Evolutionary conservation across 2,888 invertebrate genomes (phyloP).

Genomic region (Emmelina monodactyla): DNA sequence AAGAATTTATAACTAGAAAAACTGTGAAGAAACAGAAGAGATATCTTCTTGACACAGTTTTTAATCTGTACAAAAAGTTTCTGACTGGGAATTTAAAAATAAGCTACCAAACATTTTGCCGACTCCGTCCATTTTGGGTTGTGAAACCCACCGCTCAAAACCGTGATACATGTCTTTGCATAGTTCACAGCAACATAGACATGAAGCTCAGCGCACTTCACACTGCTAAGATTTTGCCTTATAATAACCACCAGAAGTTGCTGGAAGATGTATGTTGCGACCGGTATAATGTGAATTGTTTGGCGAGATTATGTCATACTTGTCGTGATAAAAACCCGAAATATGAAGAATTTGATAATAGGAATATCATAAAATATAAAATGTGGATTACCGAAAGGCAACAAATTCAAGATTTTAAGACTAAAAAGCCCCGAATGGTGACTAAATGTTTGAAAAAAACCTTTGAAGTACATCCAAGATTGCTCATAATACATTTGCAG

Average conservation of each 20-base stretch:
- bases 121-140: slow-evolving; percentile 10
- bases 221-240: slow-evolving; percentile 14
- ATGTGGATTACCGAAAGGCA: slow-evolving; percentile 15
- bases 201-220: slow-evolving; percentile 15
- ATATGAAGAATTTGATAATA: slow-evolving; percentile 17
- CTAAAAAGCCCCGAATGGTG: slow-evolving; percentile 14
- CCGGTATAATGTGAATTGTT: slow-evolving; percentile 16
- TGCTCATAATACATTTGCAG: slow-evolving; percentile 18
- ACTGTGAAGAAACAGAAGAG: slow-evolving; percentile 5
- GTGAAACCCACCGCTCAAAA: slow-evolving; percentile 14
- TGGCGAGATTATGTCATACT: slow-evolving; percentile 15
- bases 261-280: slow-evolving; percentile 16
- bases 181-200: slow-evolving; percentile 17
- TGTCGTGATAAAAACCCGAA: slow-evolving; percentile 16
- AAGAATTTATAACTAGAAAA: slow-evolving; percentile 6
- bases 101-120: slow-evolving; percentile 7
- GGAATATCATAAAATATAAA: slow-evolving; percentile 14
- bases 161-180: slow-evolving; percentile 10
- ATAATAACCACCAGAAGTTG: slow-evolving; percentile 14
- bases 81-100: slow-evolving; percentile 1
- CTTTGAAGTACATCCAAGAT: slow-evolving; percentile 15
- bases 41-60: slow-evolving; percentile 2
- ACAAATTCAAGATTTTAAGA: slow-evolving; percentile 18
- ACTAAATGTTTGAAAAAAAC: slow-evolving; percentile 19
- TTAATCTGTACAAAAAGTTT: slow-evolving; percentile 2